phyloP scores from a whole-genome alignment of 2,113 vertebrate genomes.

The Varanus salvator region DNA sequence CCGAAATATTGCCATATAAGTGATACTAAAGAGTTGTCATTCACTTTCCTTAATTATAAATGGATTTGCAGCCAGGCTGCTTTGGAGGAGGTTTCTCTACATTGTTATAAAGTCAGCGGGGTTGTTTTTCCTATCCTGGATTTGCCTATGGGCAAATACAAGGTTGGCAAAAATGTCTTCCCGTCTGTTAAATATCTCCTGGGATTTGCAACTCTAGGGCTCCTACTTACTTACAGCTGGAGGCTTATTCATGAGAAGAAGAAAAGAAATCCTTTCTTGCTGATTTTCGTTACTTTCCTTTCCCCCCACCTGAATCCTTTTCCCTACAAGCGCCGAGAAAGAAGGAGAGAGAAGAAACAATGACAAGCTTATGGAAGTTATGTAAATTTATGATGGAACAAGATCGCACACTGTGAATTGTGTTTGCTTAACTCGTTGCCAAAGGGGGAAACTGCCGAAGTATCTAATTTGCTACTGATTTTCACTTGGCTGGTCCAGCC shows the following conservation, averaged over 20 bases:
- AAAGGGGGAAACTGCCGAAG: neutral
- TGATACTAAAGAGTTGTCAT: neutral
- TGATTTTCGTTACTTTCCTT: neutral
- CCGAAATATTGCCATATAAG: neutral
- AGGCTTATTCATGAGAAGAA: neutral
- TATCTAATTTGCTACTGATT: neutral
- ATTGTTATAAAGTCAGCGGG: conserved; percentile 30
- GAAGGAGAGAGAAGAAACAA: neutral
- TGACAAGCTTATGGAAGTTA: neutral
- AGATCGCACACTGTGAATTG: neutral
- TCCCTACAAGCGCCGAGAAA: neutral
- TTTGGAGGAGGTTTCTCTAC: conserved; percentile 41
- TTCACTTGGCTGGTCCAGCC: neutral
- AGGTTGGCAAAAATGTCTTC: conserved; percentile 28
- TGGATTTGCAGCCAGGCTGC: conserved; percentile 36
- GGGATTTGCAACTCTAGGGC: conserved; percentile 11
- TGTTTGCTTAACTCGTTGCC: neutral
- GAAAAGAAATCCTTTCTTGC: neutral
- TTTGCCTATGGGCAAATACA: conserved; percentile 50
- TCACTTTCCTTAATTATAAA: neutral
- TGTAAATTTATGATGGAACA: neutral
- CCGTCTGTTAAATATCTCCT: conserved; percentile 41
- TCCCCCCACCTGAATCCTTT: neutral
- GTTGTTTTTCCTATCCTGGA: neutral
- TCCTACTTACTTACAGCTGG: conserved; percentile 4